A percentile compares a stretch with the other conserved stretches of the same genome.
These are phyloP conservation scores for Drosophila repleta DNA, from an alignment of 1,140 invertebrate species.

Conservation along the genomic window DNA sequence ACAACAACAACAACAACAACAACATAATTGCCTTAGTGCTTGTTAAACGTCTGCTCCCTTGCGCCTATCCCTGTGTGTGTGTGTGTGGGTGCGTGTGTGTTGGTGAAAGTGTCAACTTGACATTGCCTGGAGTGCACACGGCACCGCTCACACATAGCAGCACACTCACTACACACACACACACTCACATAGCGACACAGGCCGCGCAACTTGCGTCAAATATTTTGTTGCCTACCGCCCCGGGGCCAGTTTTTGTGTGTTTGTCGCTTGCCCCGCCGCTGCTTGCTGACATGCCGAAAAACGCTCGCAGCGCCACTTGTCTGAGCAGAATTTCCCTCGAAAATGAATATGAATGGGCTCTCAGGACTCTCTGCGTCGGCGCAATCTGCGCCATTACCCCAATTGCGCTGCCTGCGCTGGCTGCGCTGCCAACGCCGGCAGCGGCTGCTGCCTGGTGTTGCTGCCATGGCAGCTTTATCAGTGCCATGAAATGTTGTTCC, in stretches of 20 bases:
- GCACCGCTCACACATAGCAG: conserved; percentile 57
- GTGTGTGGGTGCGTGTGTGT: conserved; percentile 46
- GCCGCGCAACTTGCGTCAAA: conserved; percentile 73
- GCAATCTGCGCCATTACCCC: conserved; percentile 54
- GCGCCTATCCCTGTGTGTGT: conserved; percentile 37
- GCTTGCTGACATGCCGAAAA: conserved; percentile 54
- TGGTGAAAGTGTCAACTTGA: conserved; percentile 82
- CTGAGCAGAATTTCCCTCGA: conserved; percentile 45
- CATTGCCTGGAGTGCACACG: conserved; percentile 79
- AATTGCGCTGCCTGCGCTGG: conserved; percentile 33
- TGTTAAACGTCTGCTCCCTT: conserved; percentile 31
- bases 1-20: conserved; percentile 5
- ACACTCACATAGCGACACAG: conserved; percentile 27
- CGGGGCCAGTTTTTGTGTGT: conserved; percentile 62
- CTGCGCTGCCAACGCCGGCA: conserved; percentile 27
- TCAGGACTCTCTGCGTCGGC: conserved; percentile 43
- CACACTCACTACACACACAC: conserved; percentile 25
- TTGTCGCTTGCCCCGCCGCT: conserved; percentile 10
- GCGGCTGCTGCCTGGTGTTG: conserved; percentile 26
- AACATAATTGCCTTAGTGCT: conserved; percentile 32
- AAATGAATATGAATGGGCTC: conserved; percentile 2
- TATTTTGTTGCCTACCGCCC: conserved; percentile 70
- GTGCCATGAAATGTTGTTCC: conserved; percentile 82
- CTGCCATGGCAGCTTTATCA: conserved; percentile 83
- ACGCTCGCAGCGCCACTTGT: conserved; percentile 46